Percentiles rank a stretch among this genome's conserved stretches.
Conservation (phyloP, 1,140 invertebrate genomes). For the Dendrolimus kikuchii region DNA sequence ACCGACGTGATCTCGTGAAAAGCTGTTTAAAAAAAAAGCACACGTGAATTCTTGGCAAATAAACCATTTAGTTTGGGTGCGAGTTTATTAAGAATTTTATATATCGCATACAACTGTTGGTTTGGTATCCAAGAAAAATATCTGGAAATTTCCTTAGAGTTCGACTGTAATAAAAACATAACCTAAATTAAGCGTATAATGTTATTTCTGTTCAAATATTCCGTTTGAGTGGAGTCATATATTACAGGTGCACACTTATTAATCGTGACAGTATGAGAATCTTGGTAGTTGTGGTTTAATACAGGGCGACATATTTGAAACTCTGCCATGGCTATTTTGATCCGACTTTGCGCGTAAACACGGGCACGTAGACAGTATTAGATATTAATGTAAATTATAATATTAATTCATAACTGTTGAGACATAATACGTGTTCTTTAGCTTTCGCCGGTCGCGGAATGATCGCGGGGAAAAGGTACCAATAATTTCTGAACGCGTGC, state of each 20-base stretch:
- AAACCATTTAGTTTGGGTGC: background rate
- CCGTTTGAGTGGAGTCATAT: background rate
- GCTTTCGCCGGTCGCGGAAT: no score
- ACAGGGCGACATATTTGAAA: constrained; percentile 67
- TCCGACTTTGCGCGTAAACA: constrained; percentile 50
- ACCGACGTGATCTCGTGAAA: constrained; percentile 12
- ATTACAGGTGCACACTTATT: constrained; percentile 31
- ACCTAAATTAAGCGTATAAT: no score
- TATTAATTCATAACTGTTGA: no score
- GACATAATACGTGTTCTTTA: no score
- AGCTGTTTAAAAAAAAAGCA: constrained; percentile 6
- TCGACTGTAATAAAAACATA: no score
- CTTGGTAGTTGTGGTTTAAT: constrained; percentile 44
- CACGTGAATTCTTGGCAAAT: constrained; percentile 15
- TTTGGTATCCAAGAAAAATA: no score
- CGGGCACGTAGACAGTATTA: constrained; percentile 31
- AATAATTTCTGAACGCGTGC: no score
- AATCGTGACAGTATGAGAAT: constrained; percentile 39
- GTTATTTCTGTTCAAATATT: no score
- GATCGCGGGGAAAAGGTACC: no score
- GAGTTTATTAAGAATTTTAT: no score
- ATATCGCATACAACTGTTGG: no score
- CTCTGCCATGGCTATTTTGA: constrained; percentile 64
- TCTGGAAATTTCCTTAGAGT: no score
- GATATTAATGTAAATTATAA: constrained; percentile 17